A percentile compares a stretch with the other conserved stretches of the same genome.
Evolutionary conservation across 2,113 vertebrate species (phyloP).

Genomic region (Tupaia chinensis): DNA sequence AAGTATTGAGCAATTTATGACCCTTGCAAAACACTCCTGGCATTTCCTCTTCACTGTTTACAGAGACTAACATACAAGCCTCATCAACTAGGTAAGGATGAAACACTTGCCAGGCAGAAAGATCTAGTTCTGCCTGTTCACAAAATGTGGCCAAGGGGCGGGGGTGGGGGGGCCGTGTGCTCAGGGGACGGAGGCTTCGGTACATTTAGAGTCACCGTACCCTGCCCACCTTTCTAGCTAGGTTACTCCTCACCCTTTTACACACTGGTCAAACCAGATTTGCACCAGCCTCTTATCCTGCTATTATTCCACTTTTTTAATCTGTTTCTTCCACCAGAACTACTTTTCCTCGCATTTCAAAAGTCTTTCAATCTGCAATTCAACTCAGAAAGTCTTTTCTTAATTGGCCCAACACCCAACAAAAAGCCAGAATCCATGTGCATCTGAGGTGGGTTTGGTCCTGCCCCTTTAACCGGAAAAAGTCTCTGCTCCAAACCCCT

Average conservation of each 20-base stretch:
- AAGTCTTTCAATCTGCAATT: not conserved
- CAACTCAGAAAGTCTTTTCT: not conserved
- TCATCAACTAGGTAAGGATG: not conserved
- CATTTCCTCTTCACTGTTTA: conserved; percentile 17
- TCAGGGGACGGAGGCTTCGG: not conserved
- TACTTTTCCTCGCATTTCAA: not conserved
- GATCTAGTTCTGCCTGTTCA: not conserved
- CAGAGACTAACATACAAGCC: not conserved
- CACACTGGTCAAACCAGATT: not conserved
- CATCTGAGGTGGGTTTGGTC: too few relatives aligned
- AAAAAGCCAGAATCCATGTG: too few relatives aligned
- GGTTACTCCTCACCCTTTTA: not conserved
- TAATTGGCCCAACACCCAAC: not conserved
- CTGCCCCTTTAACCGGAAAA: too few relatives aligned
- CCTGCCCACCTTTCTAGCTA: not conserved
- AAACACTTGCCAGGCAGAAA: not conserved
- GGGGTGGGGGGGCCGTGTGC: rapidly evolving
- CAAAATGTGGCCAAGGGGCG: too few relatives aligned
- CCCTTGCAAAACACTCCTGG: conserved; percentile 52
- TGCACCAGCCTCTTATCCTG: not conserved
- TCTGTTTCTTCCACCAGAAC: not conserved
- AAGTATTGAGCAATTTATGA: conserved; percentile 50
- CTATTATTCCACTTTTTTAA: not conserved
- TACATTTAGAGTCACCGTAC: not conserved
- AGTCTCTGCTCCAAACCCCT: too few relatives aligned